Conservation (phyloP, 2,797 vertebrate genomes). For the Champsocephalus gunnari region DNA sequence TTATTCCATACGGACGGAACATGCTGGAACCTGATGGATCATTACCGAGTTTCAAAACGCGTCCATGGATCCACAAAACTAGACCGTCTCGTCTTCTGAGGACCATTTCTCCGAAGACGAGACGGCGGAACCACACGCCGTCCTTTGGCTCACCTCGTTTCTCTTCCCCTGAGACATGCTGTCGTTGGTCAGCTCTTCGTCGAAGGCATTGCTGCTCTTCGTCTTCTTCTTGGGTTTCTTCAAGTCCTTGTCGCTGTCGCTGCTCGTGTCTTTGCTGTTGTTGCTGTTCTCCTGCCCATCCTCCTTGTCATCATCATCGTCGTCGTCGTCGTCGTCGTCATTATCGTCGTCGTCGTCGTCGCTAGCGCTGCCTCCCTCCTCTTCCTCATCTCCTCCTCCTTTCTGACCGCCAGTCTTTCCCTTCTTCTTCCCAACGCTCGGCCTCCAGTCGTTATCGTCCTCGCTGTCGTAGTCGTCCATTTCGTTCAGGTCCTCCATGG, state of each 20-base stretch:
- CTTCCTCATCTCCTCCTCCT: conserved; percentile 88
- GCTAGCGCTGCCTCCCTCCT: conserved; percentile 82
- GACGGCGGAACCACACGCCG: no score
- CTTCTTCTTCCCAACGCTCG: conserved; percentile 90
- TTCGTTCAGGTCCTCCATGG: conserved; percentile 96
- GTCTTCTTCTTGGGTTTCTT: conserved; percentile 92
- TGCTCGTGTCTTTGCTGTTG: conserved; percentile 89
- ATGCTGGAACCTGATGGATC: no score
- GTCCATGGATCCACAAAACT: no score
- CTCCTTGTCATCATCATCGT: conserved; percentile 40
- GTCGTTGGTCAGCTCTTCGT: conserved; percentile 98
- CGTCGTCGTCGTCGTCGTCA: conserved; percentile 75
- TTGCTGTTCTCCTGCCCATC: conserved; percentile 74
- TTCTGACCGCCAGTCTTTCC: conserved; percentile 86
- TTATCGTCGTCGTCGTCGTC: conserved; percentile 85
- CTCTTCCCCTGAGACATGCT: conserved; percentile 97
- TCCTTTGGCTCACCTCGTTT: conserved; percentile 89
- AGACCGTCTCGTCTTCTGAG: no score
- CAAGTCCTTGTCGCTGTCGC: conserved; percentile 89
- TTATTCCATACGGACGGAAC: no score
- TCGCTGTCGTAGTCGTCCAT: conserved; percentile 99
- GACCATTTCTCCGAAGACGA: no score
- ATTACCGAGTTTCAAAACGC: no score
- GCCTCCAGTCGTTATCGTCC: conserved; percentile 98
- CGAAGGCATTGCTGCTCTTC: conserved; percentile 90